Evolutionary conservation across 2,797 vertebrate genomes (phyloP), one percentile per base, ranked within the genome.

Genomic region (Glyptemys insculpta): DNA sequence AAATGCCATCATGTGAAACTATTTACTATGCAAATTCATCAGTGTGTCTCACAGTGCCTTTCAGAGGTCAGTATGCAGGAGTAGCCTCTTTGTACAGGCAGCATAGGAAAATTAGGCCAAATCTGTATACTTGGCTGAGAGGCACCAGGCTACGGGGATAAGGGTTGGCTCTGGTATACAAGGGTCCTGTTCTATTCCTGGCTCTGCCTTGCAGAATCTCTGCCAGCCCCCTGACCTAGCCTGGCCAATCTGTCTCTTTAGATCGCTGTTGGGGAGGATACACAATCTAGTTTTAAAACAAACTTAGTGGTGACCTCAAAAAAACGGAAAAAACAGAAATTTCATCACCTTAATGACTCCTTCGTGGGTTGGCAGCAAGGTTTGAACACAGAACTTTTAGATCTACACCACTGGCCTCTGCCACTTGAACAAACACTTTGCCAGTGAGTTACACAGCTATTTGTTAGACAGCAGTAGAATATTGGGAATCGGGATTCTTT

Each of bases 111-210:
- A 72, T 25, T 21, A 41, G 68, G 68, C 68, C 37, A 72, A 25
- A 72, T 23, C 9, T 25, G 10, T 23, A 37, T 72, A 41, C 21
- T 72, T 72, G 11, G 37, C 74, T 49, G 44, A 76, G 87, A 89
- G 94, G 94, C 59, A 95, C 49, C 87, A 84, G 65, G 31, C 47
- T 92, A 56, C 54, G 62, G 90, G 92, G 94, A 94, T 88, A 94
- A 96, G 74, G 4, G 41, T 29, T 49, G 44, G 72, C 92, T 87
- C 79, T 94, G 92, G 88, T 84, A 92, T 53, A 92, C 79, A 81
- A 94, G 54, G 49, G 5, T 52, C 95, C 83, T 53, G 92, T 91
- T 90, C 92, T 89, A 94, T 88, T 89, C 91, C 87, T n/a, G 18
- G 89, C 86, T 57, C 56, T 91, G 88, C 68, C 95, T 88, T 27